Percentiles rank a stretch among this genome's conserved stretches.
Conservation (phyloP, 2,888 invertebrate genomes). For the Lomographa bimaculata region DNA sequence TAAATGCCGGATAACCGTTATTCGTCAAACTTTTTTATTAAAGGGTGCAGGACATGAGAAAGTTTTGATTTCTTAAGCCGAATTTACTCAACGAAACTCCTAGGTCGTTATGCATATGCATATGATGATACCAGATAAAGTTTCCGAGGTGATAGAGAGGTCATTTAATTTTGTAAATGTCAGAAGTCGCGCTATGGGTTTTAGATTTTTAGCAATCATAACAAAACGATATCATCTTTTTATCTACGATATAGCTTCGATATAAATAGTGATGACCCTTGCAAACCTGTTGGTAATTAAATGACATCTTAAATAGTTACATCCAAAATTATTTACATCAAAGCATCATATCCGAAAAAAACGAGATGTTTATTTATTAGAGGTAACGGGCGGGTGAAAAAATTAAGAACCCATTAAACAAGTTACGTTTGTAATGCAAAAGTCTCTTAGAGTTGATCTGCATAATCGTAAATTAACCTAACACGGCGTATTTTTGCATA, state of each 20-base stretch:
- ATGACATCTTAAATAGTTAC: too few relatives aligned
- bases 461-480: constrained; percentile 71
- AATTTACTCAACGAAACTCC: constrained; percentile 14
- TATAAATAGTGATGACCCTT: too few relatives aligned
- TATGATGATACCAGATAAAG: background rate
- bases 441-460: constrained; percentile 47
- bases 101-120: constrained; percentile 16
- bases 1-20: constrained; percentile 76
- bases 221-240: too few relatives aligned
- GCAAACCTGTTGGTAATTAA: too few relatives aligned
- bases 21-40: constrained; percentile 67
- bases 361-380: too few relatives aligned
- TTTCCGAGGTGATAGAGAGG: constrained; percentile 6
- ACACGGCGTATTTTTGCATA: constrained; percentile 53
- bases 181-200: too few relatives aligned
- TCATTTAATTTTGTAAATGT: constrained; percentile 5
- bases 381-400: too few relatives aligned
- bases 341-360: too few relatives aligned
- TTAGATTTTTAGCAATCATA: too few relatives aligned
- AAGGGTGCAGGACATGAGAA: constrained; percentile 69
- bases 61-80: constrained; percentile 38
- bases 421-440: constrained; percentile 39
- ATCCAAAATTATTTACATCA: too few relatives aligned
- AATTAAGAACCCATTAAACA: constrained; percentile 22
- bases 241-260: too few relatives aligned